Base-by-base conservation (phyloP, 2,888 invertebrate genomes). In the Oxytorus armatus region DNA sequence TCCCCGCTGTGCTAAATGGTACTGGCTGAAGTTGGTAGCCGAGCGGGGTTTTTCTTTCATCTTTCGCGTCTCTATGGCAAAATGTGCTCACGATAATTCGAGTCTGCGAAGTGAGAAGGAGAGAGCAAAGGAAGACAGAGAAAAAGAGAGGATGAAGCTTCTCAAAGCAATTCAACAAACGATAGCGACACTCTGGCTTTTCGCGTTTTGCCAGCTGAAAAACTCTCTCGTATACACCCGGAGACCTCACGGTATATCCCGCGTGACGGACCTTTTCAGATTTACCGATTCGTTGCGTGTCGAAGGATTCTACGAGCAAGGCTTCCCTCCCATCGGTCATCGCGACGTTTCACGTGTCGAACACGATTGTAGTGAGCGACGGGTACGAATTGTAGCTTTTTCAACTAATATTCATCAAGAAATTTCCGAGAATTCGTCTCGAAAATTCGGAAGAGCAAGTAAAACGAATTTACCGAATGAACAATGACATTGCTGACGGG, bases 201-300 rank as follows among this genome's bases (percentile, higher is more conserved):
- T 73, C 73, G 63, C 77, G 61, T 77, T 79, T 77, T 82, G 77
- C 81, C 82, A 73, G 72, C 59, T 76, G 85, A 83, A 80, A 83
- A 83, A 79, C 61, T 82, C 39, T 21, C 61, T 70, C 36, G 16
- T 68, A 39, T 57, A 16, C 23, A 51, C 53, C 23, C 16, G 68
- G 65, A 61, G 73, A 55, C 47, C 59, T 63, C 63, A 51, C 74
- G 74, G 69, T 78, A 76, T 66, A 82, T 77, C 82, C 47, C 51
- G 39, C 79, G 80, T 82, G 79, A 81, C 74, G 83, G 61, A 70
- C 23, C 77, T 63, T 70, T 55, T 66, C 59, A 77, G 74, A 82
- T 82, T 82, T 76, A 73, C 59, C 81, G 83, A 83, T 82, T 83
- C 77, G 79, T 80, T 72, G 79, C 79, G 82, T 82, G 61, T 59